Base-by-base conservation (phyloP, 2,888 invertebrate genomes). In the Agrilus biguttatus region DNA sequence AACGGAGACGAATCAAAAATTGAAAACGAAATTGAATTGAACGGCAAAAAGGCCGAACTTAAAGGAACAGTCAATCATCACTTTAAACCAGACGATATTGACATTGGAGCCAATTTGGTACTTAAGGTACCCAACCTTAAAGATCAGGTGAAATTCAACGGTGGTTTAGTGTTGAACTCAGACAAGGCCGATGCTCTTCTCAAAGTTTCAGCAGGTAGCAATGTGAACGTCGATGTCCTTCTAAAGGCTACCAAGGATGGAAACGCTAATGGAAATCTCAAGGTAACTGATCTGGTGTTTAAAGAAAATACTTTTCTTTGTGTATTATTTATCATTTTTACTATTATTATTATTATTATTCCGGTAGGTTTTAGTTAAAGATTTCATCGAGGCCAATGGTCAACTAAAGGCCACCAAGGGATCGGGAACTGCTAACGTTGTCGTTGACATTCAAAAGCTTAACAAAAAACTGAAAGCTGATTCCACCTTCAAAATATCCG, bases 361-460 rank as follows among this genome's bases (percentile, higher is more conserved):
- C 8, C 14, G 14, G 10, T 21, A 43, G 40, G 36, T 50, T 19
- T 62, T 63, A 46, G 40, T 85, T 1, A 80, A 77, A 51, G 75
- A 79, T 48, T 57, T 75, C 1, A 50, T 86, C 32, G 63, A 66
- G 0, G 75, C 77, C 1, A 76, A 74, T 33, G 83, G 80, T 5
- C 73, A 81, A 50, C 77, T 77, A 52, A 73, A 72, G 10, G 73
- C 73, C 17, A 74, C 69, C 36, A 77, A 75, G 45, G 80, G 80
- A 19, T 77, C 74, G 47, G 83, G 83, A 37, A 78, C 72, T 33
- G 75, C 74, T 13, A 65, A 71, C 43, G 46, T 81, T 35, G 60
- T 73, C 32, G 57, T 81, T 43, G 74, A 80, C 40, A 67, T 80
- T 14, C 73, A 72, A 36, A 73, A 70, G 61, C 66, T 72, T 17